Base-by-base conservation (phyloP, 1,140 invertebrate species). In the Formica exsecta region DNA sequence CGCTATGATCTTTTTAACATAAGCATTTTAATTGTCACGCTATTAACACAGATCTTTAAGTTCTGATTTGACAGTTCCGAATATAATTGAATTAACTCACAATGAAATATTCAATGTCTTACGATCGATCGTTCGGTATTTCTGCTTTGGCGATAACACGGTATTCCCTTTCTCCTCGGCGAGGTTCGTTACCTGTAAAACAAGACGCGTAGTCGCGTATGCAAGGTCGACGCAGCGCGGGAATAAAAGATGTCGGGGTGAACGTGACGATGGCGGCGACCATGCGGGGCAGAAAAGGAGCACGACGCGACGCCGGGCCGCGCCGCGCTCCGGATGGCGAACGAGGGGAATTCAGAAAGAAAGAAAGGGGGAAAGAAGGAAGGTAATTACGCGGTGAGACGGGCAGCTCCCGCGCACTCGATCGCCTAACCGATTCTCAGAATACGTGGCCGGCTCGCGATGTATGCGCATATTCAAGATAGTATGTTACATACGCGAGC, bases 401-500 rank as follows among this genome's bases (percentile, higher is more conserved):
- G 91, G 91, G 92, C 92, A 94, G 94, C 94, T 94, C 92, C 93
- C 93, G 94, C 93, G 91, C 89, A 92, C 91, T 92, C 91, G 92
- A 93, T 94, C 92, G 92, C 88, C 91, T 91, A 93, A 87, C 92
- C 92, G 93, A 94, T 95, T 95, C 94, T 92, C 89, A 92, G 94
- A 95, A 95, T 93, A 94, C 92, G 91, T 92, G 93, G 90, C 86
- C 87, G 88, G 81, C 77, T 84, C 89, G 89, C 92, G 94, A 95
- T 94, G 93, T 94, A 95, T 95, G 94, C 94, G 93, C 94, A 95
- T 95, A 95, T 94, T 95, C 94, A 95, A 95, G 94, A 95, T 95
- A 94, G 94, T 95, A 95, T 94, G 94, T 94, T 94, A 94, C 94
- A 93, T 94, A 95, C 93, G 92, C 94, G 90, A 86, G 93, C 93